phyloP scores from a whole-genome alignment of 1,140 invertebrate species.

The Drosophila fuyamai region DNA sequence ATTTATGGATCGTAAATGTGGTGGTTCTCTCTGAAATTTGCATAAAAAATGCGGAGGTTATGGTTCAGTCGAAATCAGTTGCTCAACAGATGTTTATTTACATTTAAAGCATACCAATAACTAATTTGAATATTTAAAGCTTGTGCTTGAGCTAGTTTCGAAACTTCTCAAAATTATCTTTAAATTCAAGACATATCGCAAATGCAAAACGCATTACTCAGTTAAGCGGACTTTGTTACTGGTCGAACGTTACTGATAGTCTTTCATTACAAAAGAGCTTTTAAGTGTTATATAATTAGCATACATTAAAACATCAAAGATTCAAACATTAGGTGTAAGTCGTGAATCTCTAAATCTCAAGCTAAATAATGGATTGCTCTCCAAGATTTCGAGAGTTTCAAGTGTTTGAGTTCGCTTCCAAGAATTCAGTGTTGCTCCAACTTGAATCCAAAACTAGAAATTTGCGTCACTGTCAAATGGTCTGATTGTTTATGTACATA shows the following conservation, averaged over 20 bases:
- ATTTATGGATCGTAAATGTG: background rate
- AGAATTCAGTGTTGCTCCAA: slow-evolving; percentile 26
- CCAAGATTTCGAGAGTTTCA: slow-evolving; percentile 9
- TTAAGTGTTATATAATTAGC: slow-evolving; percentile 7
- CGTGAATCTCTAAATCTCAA: background rate
- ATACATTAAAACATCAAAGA: background rate
- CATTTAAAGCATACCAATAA: background rate
- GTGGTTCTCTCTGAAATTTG: background rate
- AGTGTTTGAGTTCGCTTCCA: slow-evolving; percentile 15
- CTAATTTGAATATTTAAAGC: background rate
- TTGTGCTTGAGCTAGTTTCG: background rate
- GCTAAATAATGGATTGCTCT: background rate
- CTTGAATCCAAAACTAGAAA: slow-evolving; percentile 32
- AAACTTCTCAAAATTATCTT: too few species aligned
- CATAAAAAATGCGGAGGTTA: background rate
- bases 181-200: too few species aligned
- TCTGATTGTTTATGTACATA: slow-evolving; percentile 44
- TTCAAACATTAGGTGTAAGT: background rate
- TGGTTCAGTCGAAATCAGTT: background rate
- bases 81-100: background rate
- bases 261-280: background rate
- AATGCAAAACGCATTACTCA: slow-evolving; percentile 2
- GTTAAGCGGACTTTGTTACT: slow-evolving; percentile 1
- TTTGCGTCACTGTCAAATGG: slow-evolving; percentile 37
- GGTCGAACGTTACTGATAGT: background rate